Evolutionary conservation across 2,888 invertebrate species (phyloP).

Genomic region (Caenorhabditis sp.): DNA sequence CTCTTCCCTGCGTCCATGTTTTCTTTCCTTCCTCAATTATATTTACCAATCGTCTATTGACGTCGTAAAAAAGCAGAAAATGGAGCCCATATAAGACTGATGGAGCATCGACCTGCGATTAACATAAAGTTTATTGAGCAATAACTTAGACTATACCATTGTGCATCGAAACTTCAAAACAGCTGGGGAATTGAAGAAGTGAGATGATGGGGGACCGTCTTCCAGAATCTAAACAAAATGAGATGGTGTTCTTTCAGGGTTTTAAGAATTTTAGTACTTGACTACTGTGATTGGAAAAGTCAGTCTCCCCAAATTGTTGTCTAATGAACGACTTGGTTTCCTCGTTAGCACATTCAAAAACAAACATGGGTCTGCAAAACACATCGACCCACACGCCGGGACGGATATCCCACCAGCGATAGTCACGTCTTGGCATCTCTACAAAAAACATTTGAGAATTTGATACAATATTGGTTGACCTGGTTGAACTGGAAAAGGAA

Average conservation of each 20-base stretch:
- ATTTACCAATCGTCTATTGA: conserved; percentile 64
- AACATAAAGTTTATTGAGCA: not conserved
- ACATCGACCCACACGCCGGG: conserved; percentile 74
- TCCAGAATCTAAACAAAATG: conserved; percentile 50
- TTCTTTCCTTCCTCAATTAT: conserved; percentile 64
- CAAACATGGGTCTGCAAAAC: conserved; percentile 69
- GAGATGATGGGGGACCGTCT: conserved; percentile 57
- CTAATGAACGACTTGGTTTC: conserved; percentile 68
- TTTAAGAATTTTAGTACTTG: too few relatives aligned
- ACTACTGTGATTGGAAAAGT: conserved; percentile 65
- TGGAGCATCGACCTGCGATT: conserved; percentile 67
- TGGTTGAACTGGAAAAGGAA: conserved; percentile 64
- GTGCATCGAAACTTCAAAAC: conserved; percentile 53
- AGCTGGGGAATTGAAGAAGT: conserved; percentile 51
- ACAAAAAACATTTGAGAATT: conserved; percentile 1
- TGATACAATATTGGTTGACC: conserved; percentile 14
- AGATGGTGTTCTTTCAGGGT: not conserved
- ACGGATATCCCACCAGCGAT: conserved; percentile 73
- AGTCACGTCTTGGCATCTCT: conserved; percentile 66
- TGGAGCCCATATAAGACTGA: conserved; percentile 56
- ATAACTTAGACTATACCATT: conserved; percentile 29
- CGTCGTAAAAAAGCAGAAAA: conserved; percentile 67
- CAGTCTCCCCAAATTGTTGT: conserved; percentile 72
- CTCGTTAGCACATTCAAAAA: conserved; percentile 69
- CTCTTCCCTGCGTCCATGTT: conserved; percentile 68